Base-by-base conservation (phyloP, 2,113 vertebrate genomes). In the Cricetomys ansorgei region DNA sequence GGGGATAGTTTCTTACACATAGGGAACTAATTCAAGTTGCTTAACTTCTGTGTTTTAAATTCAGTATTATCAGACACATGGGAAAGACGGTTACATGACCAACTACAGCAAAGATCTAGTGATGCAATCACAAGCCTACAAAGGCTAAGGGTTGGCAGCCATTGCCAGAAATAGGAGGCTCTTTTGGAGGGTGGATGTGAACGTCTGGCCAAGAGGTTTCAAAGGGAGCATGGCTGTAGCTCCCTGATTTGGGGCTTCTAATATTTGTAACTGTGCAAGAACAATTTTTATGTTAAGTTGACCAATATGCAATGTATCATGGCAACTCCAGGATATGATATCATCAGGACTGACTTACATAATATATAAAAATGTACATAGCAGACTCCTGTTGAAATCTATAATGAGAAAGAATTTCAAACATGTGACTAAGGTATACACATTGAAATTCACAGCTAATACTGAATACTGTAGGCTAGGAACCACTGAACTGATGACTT, bases 371-470 rank as follows among this genome's bases (percentile, higher is more conserved):
- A 89, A 34, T 69, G 37, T 29, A 53, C 11, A 21, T 43, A 31
- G n/a, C 5, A 85, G 45, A 5, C 48, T 89, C 57, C 34, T n/a
- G 5, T 4, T 77, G n/a, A 55, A 81, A 86, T 8, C 81, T 6
- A n/a, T 7, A 94, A 37, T 70, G 17, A 96, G 9, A 55, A 85
- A 93, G 64, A 94, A 40, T 64, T 64, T 84, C 62, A 89, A 64
- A 80, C 19, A 43, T 65, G n/a, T 25, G 25, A 2, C 17, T 87
- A 31, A 83, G 13, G 12, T 89, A 11, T 37, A 65, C 7, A 10
- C 40, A n/a, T 75, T 94, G 92, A 55, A 73, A 15, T 79, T 50
- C 23, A 86, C 86, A 88, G 57, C 25, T 53, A 57, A 21, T 72
- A 84, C 88, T 34, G 13, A 31, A 84, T 55, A 89, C 4, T n/a